Conservation (phyloP, 2,888 invertebrate species). For the Rhamphomyia laevipes region DNA sequence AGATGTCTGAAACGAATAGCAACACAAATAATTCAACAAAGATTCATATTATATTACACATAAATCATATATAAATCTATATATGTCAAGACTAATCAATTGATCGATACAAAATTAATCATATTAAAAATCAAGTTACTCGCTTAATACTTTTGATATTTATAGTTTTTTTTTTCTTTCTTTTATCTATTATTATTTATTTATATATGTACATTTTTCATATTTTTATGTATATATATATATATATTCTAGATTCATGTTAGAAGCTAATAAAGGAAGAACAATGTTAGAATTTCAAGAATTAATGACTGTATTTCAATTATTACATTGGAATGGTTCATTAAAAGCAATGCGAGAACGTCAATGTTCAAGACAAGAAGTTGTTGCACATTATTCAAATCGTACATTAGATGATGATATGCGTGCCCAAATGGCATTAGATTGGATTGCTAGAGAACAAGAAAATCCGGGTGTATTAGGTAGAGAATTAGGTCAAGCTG, state of each 20-base stretch:
- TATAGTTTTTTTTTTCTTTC: too few species aligned
- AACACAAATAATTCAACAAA: too few species aligned
- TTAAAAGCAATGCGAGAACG: conserved; percentile 89
- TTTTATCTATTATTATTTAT: conserved; percentile 2
- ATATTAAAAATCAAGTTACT: too few species aligned
- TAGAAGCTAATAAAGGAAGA: conserved; percentile 73
- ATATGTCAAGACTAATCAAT: too few species aligned
- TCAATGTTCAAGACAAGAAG: conserved; percentile 87
- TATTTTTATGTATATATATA: not conserved
- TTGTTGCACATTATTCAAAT: conserved; percentile 86
- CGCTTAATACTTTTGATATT: too few species aligned
- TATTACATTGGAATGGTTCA: conserved; percentile 95
- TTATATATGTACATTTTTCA: not conserved
- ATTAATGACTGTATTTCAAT: conserved; percentile 93
- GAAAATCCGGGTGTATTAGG: conserved; percentile 64
- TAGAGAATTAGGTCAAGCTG: conserved; percentile 70
- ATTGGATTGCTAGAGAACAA: conserved; percentile 81
- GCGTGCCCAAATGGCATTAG: conserved; percentile 91
- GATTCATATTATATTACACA: too few species aligned
- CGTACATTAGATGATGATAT: conserved; percentile 88
- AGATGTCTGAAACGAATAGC: too few species aligned
- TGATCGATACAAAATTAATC: too few species aligned
- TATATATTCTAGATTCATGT: conserved; percentile 47
- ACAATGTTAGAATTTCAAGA: conserved; percentile 96
- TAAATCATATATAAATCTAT: too few species aligned